A percentile compares a stretch with the other conserved stretches of the same genome.
Evolutionary conservation across 2,113 vertebrate species (phyloP).

Genomic region (Zosterops borbonicus): DNA sequence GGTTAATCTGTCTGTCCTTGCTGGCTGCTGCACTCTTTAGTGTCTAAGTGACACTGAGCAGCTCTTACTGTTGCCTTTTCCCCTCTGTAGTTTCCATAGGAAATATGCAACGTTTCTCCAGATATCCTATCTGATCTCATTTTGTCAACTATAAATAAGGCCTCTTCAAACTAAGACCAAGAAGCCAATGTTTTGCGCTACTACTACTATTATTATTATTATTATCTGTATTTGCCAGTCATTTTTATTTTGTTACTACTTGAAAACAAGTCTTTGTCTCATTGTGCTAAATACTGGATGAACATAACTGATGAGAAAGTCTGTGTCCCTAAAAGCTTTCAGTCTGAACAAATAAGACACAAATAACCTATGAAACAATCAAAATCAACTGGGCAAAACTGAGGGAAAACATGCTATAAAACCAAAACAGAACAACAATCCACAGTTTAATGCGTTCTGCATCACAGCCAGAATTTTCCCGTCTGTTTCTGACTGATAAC

Average conservation of each 20-base stretch:
- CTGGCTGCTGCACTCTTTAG: not conserved
- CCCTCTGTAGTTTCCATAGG: not conserved
- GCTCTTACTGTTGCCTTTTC: not conserved
- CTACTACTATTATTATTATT: not conserved
- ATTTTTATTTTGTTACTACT: not conserved
- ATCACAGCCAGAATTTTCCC: not conserved
- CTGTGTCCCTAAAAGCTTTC: not conserved
- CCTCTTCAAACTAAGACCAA: not conserved
- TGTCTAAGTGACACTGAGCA: not conserved
- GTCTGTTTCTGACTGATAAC: constrained; percentile 7
- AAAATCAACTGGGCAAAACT: not conserved
- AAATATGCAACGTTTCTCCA: not conserved
- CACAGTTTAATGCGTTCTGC: not conserved
- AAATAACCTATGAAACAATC: not conserved
- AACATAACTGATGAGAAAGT: not conserved
- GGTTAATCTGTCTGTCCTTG: not conserved
- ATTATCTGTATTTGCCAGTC: not conserved
- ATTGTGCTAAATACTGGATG: not conserved
- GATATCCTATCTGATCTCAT: not conserved
- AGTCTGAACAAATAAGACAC: not conserved
- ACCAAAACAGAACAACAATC: not conserved
- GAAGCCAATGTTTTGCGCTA: not conserved
- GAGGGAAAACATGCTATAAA: not conserved
- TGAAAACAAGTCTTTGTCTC: not conserved
- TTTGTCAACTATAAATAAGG: not conserved